Evolutionary conservation across 2,888 invertebrate species (phyloP).

Genomic region (Thumatha senex): DNA sequence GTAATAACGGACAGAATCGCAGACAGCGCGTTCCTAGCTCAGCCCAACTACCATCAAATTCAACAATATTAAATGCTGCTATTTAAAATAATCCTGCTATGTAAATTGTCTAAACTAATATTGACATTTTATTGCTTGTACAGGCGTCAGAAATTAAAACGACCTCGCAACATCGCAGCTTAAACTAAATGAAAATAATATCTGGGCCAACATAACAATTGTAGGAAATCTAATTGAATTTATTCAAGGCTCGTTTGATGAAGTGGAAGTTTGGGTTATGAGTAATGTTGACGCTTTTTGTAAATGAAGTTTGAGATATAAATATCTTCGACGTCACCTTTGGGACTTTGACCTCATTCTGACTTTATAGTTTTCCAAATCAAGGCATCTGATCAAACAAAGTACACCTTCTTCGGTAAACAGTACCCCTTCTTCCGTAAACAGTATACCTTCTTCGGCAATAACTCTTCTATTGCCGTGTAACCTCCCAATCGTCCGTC

Average conservation of each 20-base stretch:
- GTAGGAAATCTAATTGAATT: slow-evolving; percentile 25
- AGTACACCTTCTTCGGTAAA: too few species aligned
- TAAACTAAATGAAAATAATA: slow-evolving; percentile 26
- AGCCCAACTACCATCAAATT: too few species aligned
- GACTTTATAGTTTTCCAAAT: too few species aligned
- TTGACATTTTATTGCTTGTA: slow-evolving; percentile 43
- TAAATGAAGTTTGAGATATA: slow-evolving; percentile 2
- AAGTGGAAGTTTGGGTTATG: slow-evolving; percentile 14
- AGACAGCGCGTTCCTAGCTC: neutral
- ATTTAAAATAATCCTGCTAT: neutral
- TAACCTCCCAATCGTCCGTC: too few species aligned
- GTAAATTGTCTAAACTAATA: slow-evolving; percentile 38
- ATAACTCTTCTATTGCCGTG: too few species aligned
- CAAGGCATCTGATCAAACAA: too few species aligned
- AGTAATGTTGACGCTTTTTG: slow-evolving; percentile 7
- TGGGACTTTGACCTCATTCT: too few species aligned
- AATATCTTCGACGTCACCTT: neutral
- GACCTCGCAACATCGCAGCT: slow-evolving; percentile 34
- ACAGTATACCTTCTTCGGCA: too few species aligned
- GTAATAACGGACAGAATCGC: neutral
- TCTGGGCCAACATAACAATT: slow-evolving; percentile 38
- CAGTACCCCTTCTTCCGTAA: too few species aligned
- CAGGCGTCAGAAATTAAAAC: slow-evolving; percentile 37
- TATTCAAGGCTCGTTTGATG: slow-evolving; percentile 28
- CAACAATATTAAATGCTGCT: neutral